Evolutionary conservation across 2,113 vertebrate species (phyloP).

Genomic region (Suncus etruscus): DNA sequence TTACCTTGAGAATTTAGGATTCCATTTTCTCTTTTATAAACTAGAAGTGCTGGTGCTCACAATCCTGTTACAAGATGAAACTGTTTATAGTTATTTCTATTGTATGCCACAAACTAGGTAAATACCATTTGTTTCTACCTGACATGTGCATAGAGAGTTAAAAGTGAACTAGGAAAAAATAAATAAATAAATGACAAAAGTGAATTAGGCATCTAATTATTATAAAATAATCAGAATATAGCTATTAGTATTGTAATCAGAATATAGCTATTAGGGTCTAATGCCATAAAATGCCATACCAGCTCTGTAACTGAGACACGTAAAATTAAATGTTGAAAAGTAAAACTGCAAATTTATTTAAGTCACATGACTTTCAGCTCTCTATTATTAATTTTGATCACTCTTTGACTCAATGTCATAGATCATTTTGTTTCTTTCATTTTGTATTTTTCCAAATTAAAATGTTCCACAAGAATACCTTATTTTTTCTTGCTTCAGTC

Average conservation of each 20-base stretch:
- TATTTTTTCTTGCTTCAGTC: no score
- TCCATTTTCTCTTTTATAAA: no score
- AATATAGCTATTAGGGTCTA: background rate
- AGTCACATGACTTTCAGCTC: background rate
- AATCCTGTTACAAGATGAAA: background rate
- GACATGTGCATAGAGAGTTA: background rate
- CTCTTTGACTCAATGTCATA: no score
- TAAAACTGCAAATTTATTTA: slow-evolving; percentile 15
- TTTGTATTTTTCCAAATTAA: background rate
- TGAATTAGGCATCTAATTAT: background rate
- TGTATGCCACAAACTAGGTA: background rate
- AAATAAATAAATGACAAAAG: background rate
- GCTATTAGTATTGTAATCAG: no score
- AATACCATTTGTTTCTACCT: background rate
- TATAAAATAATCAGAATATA: background rate
- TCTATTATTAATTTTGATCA: background rate
- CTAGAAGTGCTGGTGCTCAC: background rate
- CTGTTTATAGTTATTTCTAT: background rate
- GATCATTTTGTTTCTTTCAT: background rate
- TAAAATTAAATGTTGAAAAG: background rate
- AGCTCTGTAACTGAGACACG: background rate
- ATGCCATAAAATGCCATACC: background rate
- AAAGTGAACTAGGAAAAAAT: background rate
- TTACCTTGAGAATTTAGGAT: no score
- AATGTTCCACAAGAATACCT: background rate